Base-by-base conservation (phyloP, 2,113 vertebrate genomes). In the Sinocyclocheilus rhinocerous region DNA sequence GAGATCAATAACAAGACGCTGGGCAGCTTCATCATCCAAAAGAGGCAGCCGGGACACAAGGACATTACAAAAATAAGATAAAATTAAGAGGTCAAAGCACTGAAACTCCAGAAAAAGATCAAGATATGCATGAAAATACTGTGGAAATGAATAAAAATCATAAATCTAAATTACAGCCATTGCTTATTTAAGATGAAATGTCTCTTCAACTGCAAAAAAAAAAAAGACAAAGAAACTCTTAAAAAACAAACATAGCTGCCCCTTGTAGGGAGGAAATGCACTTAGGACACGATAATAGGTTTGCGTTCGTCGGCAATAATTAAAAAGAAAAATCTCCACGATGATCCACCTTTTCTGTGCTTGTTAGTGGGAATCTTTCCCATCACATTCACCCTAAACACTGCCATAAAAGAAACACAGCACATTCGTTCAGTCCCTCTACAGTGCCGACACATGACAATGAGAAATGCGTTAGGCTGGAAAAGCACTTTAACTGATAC, bases 401-500 rank as follows among this genome's bases (percentile, higher is more conserved):
- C 81, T 83, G 81, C 69, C 50, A 39, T 80, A 61, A 59, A 61
- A 75, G 48, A 61, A 77, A 29, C 22, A 0, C 22, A 29, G 48
- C 10, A 4, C 50, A 36, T 22, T 3, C 9, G 36, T 11, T 18
- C 18, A 20, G n/a, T 61, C 33, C 33, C 55, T 61, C 22, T 24
- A 42, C 24, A 83, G 65, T 57, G 67, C 84, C 18, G 52, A 65
- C 10, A 5, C 45, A 9, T 52, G n/a, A 83, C n/a, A 26, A 57
- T 36, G 82, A 81, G 73, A 85, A 78, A 77, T n/a, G 84, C 57
- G 81, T 61, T 57, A 87, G 70, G 48, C 86, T 85, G 84, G 45
- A 89, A 87, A 84, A 88, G 89, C 83, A 85, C 84, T 87, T 85
- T 72, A 81, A 84, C 42, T 86, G 82, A 88, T 86, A 85, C 59